Percentiles rank a stretch among this genome's conserved stretches.
phyloP scores from a whole-genome alignment of 1,140 invertebrate genomes.

The Stenopsyche tienmushanensis region DNA sequence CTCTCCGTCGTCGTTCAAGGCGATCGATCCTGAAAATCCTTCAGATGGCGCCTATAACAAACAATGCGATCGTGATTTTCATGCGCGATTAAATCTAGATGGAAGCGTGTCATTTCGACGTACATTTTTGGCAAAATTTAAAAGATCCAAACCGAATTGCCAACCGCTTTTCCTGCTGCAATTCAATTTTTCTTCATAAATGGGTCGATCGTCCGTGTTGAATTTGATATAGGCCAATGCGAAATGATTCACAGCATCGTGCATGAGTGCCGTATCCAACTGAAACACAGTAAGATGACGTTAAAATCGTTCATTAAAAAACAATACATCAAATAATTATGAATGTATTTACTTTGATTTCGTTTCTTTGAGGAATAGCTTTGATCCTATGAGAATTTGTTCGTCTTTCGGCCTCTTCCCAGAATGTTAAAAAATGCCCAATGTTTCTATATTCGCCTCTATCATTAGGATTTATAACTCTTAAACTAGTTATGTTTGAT shows the following conservation, averaged over 20 bases:
- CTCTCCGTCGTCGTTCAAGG: conserved; percentile 71
- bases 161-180: conserved; percentile 64
- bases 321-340: too few relatives aligned
- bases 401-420: too few relatives aligned
- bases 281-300: conserved; percentile 48
- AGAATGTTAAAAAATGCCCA: conserved; percentile 54
- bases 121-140: conserved; percentile 74
- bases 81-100: too few relatives aligned
- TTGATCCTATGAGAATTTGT: too few relatives aligned
- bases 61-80: too few relatives aligned
- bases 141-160: conserved; percentile 66
- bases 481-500: conserved; percentile 73
- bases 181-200: conserved; percentile 58
- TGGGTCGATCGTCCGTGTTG: conserved; percentile 41
- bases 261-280: conserved; percentile 73
- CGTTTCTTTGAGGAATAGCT: too few relatives aligned
- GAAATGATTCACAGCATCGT: conserved; percentile 77
- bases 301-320: too few relatives aligned
- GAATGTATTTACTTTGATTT: too few relatives aligned
- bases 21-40: conserved; percentile 76
- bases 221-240: conserved; percentile 60
- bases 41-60: conserved; percentile 60
- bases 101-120: too few relatives aligned
- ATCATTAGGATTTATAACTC: conserved; percentile 67
- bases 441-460: conserved; percentile 50